phyloP scores from a whole-genome alignment of 2,113 vertebrate species.

The Otolemur garnettii region DNA sequence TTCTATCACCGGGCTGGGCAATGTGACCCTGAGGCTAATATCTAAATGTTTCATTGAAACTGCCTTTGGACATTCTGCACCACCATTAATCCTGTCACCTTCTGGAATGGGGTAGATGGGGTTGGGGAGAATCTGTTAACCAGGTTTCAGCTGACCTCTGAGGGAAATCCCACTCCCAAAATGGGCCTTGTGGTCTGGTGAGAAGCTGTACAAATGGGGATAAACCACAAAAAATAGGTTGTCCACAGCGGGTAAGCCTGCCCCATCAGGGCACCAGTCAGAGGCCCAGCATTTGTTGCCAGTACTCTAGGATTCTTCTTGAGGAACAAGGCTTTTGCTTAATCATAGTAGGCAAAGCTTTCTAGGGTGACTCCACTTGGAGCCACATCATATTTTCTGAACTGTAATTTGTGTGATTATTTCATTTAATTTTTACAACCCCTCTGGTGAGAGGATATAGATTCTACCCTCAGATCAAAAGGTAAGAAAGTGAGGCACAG shows the following conservation, averaged over 20 bases:
- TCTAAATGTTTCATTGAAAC: background rate
- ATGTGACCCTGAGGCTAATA: background rate
- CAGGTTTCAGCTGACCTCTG: background rate
- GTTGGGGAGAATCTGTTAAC: background rate
- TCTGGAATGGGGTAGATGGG: background rate
- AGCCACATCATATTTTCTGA: conserved; percentile 46
- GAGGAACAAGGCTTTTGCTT: background rate
- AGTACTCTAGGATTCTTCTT: background rate
- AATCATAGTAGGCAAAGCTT: background rate
- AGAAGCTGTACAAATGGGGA: background rate
- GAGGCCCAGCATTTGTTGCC: background rate
- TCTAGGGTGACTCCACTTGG: conserved; percentile 4
- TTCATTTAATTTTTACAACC: background rate
- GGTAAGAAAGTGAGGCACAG: background rate
- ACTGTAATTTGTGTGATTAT: background rate
- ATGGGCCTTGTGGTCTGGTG: background rate
- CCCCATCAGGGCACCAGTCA: background rate
- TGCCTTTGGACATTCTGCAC: background rate
- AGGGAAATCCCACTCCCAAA: background rate
- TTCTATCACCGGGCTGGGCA: background rate
- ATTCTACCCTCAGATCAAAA: background rate
- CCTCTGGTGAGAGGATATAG: background rate
- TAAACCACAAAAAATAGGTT: no score
- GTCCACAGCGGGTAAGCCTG: background rate
- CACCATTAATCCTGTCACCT: conserved; percentile 29